Evolutionary conservation across 1,140 invertebrate genomes (phyloP).

Genomic region (Zaprionus ornatus): DNA sequence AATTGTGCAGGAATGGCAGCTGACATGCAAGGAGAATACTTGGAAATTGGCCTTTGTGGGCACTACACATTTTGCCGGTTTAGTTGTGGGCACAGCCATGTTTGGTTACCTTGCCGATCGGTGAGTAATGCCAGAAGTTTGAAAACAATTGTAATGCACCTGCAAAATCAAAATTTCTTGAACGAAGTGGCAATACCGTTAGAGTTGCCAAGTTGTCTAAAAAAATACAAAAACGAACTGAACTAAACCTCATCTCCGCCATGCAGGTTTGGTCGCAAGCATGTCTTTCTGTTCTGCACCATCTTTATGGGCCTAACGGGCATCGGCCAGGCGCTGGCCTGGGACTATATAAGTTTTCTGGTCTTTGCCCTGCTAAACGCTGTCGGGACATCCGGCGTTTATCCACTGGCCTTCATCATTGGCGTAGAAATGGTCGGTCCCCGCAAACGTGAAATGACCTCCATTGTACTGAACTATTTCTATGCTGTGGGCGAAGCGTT

Average conservation of each 20-base stretch:
- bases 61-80: constrained; percentile 86
- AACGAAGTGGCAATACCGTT: not conserved
- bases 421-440: constrained; percentile 88
- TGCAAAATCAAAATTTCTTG: not conserved
- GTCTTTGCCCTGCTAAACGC: constrained; percentile 86
- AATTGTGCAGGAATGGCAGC: constrained; percentile 86
- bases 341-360: constrained; percentile 85
- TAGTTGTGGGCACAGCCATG: constrained; percentile 86
- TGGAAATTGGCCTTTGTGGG: constrained; percentile 88
- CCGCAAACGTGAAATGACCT: constrained; percentile 87
- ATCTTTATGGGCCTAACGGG: constrained; percentile 86
- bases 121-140: constrained; percentile 75
- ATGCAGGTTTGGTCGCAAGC: constrained; percentile 86
- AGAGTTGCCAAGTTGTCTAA: not conserved
- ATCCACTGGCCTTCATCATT: constrained; percentile 87
- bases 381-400: constrained; percentile 86
- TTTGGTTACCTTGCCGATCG: constrained; percentile 86
- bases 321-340: constrained; percentile 85
- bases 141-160: not conserved
- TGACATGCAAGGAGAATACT: constrained; percentile 86
- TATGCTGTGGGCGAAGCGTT: constrained; percentile 88
- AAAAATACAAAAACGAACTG: not conserved
- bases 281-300: constrained; percentile 85
- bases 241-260: not conserved
- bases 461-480: constrained; percentile 87